These are phyloP conservation scores for Maconellicoccus hirsutus DNA, from an alignment of 1,140 invertebrate genomes.

Conservation along the genomic window DNA sequence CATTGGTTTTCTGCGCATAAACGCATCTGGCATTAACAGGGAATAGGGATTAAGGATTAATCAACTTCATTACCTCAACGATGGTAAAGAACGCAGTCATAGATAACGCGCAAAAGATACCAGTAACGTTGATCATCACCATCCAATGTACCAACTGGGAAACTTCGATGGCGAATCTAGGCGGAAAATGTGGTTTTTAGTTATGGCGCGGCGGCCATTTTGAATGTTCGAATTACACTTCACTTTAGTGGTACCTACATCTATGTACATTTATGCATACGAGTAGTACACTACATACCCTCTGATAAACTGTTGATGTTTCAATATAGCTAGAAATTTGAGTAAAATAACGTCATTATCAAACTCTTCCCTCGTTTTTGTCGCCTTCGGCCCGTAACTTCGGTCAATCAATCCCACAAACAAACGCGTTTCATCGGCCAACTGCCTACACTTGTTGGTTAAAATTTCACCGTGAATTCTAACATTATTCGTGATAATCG, in stretches of 20 bases:
- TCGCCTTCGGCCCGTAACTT: not conserved
- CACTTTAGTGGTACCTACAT: too few relatives aligned
- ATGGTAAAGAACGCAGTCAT: not conserved
- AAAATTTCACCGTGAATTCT: not conserved
- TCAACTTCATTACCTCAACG: too few relatives aligned
- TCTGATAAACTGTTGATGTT: not conserved
- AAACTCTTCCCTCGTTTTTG: not conserved
- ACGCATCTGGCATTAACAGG: too few relatives aligned
- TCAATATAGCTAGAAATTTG: not conserved
- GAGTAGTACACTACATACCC: not conserved
- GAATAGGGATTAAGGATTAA: too few relatives aligned
- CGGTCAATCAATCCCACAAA: too few relatives aligned
- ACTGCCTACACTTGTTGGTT: not conserved
- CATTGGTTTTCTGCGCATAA: not conserved
- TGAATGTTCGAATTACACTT: too few relatives aligned
- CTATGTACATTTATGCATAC: too few relatives aligned
- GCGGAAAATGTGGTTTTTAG: too few relatives aligned
- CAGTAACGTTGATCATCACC: not conserved
- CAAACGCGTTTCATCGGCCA: not conserved
- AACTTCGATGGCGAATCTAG: not conserved
- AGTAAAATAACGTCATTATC: not conserved
- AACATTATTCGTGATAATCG: not conserved
- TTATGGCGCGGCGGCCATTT: too few relatives aligned
- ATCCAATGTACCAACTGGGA: not conserved
- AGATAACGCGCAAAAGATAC: not conserved